Base-by-base conservation (phyloP, 2,113 vertebrate species). In the Eclectus roratus region DNA sequence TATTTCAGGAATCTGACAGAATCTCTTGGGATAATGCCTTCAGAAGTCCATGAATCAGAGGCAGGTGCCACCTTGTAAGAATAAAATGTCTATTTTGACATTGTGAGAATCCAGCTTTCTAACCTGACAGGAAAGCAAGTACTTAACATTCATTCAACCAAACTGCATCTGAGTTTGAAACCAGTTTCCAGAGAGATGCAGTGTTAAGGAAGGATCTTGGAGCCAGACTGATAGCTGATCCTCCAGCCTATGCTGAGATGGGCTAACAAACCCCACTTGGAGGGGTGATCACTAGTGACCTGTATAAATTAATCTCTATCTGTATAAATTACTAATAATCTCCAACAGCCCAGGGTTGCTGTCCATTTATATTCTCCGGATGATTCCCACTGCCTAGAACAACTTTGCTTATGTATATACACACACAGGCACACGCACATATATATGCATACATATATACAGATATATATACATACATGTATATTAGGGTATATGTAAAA, bases 351-450 rank as follows among this genome's bases (percentile, higher is more conserved):
- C 35, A 33, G 39, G 35, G 18, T 4, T 7, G 0, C 5, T 43
- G 13, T 10, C 35, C 39, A 25, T 21, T 53, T 35, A 29, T 7
- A 28, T 70, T 88, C n/a, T 80, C 46, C 10, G 64, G 18, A 11
- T 68, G 11, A 86, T 50, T 74, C 12, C 29, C 28, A 55, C 24
- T 11, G 46, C 20, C 39, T 74, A 31, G 20, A 52, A 37, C 18
- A 1, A 17, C 21, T 74, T 44, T 24, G 7, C 43, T 14, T 44
- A 35, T 20, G 28, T 37, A 19, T 6, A 58, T 6, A 10, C 44
- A 29, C 28, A 10, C 2, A 17, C 4, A 43, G 2, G 24, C 3
- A 16, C 5, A 50, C 2, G 39, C 4, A 29, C 0, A 28, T 3
- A 37, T 8, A 10, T 46, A 35, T 5, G 6, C 23, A 20, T 9